phyloP scores from a whole-genome alignment of 2,113 vertebrate genomes.

The Turnix velox region DNA sequence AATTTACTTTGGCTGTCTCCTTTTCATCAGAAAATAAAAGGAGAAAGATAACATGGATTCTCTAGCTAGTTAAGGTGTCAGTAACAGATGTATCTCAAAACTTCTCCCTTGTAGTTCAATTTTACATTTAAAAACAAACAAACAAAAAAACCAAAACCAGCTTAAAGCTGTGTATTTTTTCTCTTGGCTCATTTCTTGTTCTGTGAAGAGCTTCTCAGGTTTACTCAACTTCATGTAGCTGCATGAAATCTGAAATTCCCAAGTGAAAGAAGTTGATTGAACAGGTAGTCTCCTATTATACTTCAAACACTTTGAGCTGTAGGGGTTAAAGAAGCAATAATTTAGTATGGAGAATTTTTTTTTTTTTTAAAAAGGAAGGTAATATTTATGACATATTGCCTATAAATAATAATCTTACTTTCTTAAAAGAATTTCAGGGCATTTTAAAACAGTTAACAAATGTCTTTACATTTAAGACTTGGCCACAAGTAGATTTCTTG shows the following conservation, averaged over 20 bases:
- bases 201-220: not conserved
- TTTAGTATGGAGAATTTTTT: not conserved
- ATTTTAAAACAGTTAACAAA: not conserved
- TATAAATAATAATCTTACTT: not conserved
- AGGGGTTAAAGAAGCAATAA: not conserved
- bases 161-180: not conserved
- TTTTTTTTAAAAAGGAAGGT: not conserved
- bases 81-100: not conserved
- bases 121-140: not conserved
- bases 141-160: too few relatives aligned
- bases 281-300: not conserved
- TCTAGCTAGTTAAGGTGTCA: not conserved
- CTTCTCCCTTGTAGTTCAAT: not conserved
- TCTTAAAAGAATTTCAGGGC: not conserved
- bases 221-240: not conserved
- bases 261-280: constrained; percentile 9
- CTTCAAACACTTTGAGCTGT: not conserved
- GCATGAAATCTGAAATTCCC: not conserved
- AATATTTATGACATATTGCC: not conserved
- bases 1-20: not conserved
- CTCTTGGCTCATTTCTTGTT: not conserved
- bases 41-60: not conserved
- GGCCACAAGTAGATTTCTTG: not conserved
- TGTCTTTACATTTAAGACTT: not conserved
- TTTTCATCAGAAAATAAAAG: not conserved